phyloP scores from a whole-genome alignment of 2,888 invertebrate genomes.

The Ectemnius continuus region DNA sequence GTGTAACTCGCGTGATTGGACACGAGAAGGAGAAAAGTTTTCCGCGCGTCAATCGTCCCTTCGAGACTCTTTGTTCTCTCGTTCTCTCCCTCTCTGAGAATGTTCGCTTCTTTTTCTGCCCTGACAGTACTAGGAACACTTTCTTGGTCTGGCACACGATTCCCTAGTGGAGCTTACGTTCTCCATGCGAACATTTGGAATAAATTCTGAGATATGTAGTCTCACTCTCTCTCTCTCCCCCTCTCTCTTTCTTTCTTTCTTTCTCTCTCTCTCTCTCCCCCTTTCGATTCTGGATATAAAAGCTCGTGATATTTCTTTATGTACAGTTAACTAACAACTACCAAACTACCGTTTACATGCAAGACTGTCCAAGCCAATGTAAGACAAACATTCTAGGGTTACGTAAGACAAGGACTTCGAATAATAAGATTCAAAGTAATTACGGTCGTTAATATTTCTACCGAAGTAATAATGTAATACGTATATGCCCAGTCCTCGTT shows the following conservation, averaged over 20 bases:
- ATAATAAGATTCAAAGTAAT: constrained; percentile 51
- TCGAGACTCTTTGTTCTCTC: not conserved
- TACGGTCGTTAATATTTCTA: constrained; percentile 58
- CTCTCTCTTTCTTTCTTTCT: constrained; percentile 25
- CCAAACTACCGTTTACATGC: constrained; percentile 65
- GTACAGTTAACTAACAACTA: constrained; percentile 61
- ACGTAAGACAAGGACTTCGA: constrained; percentile 63
- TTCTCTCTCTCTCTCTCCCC: constrained; percentile 21
- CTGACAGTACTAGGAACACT: not conserved
- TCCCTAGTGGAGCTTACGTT: not conserved
- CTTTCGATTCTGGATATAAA: constrained; percentile 21
- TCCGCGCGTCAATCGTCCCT: not conserved
- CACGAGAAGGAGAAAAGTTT: constrained; percentile 14
- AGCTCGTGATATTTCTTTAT: constrained; percentile 47
- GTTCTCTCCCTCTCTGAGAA: constrained; percentile 2
- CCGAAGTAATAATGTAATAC: constrained; percentile 30
- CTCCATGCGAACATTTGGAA: not conserved
- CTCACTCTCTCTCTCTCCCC: constrained; percentile 11
- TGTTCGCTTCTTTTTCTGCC: constrained; percentile 23
- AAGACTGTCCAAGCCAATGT: constrained; percentile 65
- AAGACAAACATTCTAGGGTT: constrained; percentile 66
- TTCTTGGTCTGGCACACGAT: no score
- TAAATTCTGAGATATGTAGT: not conserved
- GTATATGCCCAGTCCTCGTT: constrained; percentile 49
- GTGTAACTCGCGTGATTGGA: no score